phyloP scores from a whole-genome alignment of 1,140 invertebrate species.

The Drosophila virilis region DNA sequence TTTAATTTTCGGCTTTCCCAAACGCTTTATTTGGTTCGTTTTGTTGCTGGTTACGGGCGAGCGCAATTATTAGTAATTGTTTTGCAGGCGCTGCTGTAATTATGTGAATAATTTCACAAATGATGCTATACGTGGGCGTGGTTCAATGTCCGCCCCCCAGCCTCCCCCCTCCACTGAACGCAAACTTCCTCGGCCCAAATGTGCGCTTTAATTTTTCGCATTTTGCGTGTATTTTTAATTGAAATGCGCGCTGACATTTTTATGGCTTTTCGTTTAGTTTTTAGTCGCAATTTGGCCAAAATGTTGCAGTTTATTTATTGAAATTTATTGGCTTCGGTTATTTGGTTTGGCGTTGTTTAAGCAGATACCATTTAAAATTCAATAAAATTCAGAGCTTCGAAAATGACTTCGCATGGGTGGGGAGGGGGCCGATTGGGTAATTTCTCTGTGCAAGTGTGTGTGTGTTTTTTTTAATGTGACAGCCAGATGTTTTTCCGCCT shows the following conservation, averaged over 20 bases:
- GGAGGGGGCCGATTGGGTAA: conserved; percentile 7
- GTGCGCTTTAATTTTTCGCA: conserved; percentile 18
- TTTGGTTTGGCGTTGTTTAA: conserved; percentile 38
- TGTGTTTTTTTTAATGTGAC: no score
- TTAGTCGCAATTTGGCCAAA: conserved; percentile 23
- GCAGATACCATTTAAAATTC: conserved; percentile 37
- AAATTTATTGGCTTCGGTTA: conserved; percentile 52
- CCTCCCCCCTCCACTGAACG: no score
- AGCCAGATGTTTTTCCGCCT: no score
- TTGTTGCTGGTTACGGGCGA: neutral
- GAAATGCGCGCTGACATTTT: conserved; percentile 62
- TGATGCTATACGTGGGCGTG: conserved; percentile 12
- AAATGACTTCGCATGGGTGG: conserved; percentile 5
- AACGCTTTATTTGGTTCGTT: neutral
- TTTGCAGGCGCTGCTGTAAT: conserved; percentile 37
- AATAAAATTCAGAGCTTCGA: conserved; percentile 31
- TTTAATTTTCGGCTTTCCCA: neutral
- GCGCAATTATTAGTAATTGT: conserved; percentile 46
- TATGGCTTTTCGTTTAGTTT: conserved; percentile 48
- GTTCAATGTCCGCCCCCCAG: conserved; percentile 6
- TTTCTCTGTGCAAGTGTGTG: neutral
- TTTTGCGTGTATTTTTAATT: conserved; percentile 47
- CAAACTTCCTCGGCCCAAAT: neutral
- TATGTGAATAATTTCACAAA: conserved; percentile 26
- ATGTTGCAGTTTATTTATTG: conserved; percentile 49